Conservation (phyloP, 2,113 vertebrate species). For the Lampris megalopsis region DNA sequence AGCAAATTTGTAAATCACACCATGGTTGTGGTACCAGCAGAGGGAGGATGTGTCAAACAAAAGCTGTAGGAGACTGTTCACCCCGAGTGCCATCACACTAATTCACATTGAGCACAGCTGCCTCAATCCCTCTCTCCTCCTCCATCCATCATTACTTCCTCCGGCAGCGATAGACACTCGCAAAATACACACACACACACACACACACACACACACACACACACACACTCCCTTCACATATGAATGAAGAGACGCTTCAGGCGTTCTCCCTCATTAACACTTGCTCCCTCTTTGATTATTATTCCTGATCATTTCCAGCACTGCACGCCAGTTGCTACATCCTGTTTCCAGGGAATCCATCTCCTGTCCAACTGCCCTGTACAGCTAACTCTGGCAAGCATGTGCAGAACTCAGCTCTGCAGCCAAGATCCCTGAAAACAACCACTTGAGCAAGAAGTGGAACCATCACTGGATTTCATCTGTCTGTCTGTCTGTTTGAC, state of each 20-base stretch:
- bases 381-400: conserved; percentile 48
- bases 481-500: conserved; percentile 18
- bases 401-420: conserved; percentile 21
- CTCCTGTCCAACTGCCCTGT: conserved; percentile 56
- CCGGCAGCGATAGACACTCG: conserved; percentile 46
- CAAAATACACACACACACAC: conserved; percentile 19
- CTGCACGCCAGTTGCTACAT: conserved; percentile 61
- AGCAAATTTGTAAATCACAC: conserved; percentile 11
- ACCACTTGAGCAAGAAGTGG: conserved; percentile 12
- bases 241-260: conserved; percentile 61
- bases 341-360: conserved; percentile 69
- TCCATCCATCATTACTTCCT: conserved; percentile 66
- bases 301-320: conserved; percentile 73
- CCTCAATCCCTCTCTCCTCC: conserved; percentile 33
- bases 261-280: conserved; percentile 75
- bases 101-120: conserved; percentile 51
- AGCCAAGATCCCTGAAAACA: conserved; percentile 26
- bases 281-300: conserved; percentile 74
- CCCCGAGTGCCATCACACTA: conserved; percentile 29
- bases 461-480: neutral
- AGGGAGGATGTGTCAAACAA: conserved; percentile 36
- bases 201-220: conserved; percentile 30
- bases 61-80: conserved; percentile 27
- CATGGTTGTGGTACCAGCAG: conserved; percentile 28
- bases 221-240: conserved; percentile 15